phyloP scores from a whole-genome alignment of 2,113 vertebrate genomes.

The Malurus alboscapulatus region DNA sequence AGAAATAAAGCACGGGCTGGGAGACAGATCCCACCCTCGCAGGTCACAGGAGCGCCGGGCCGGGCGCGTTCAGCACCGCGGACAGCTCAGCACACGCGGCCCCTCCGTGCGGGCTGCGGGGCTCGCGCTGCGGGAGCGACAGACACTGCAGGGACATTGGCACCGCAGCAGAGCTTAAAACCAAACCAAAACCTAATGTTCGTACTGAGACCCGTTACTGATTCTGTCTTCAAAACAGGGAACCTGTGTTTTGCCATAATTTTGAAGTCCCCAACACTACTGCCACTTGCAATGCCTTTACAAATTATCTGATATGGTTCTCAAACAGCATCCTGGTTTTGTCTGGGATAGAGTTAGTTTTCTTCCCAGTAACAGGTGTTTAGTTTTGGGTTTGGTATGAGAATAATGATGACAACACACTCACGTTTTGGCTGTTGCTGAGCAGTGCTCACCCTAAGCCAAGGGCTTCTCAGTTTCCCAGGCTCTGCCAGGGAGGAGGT shows the following conservation, averaged over 20 bases:
- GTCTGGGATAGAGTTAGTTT: background rate
- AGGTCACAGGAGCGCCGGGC: fast-evolving
- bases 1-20: fast-evolving
- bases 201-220: fast-evolving
- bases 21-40: fast-evolving
- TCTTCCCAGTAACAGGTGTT: background rate
- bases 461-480: background rate
- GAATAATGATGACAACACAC: background rate
- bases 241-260: fast-evolving
- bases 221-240: background rate
- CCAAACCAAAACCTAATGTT: fast-evolving
- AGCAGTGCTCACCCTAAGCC: background rate
- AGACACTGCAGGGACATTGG: fast-evolving
- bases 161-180: background rate
- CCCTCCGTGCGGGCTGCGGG: background rate
- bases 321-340: background rate
- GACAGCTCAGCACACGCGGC: background rate
- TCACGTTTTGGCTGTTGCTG: background rate
- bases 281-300: fast-evolving
- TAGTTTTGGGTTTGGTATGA: background rate
- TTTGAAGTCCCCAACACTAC: background rate
- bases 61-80: background rate
- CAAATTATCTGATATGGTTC: background rate
- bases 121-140: background rate
- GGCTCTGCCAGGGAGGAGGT: background rate